A percentile compares a stretch with the other conserved stretches of the same genome.
These are phyloP conservation scores for Desoria tigrina DNA, from an alignment of 2,888 invertebrate species.

Conservation along the genomic window DNA sequence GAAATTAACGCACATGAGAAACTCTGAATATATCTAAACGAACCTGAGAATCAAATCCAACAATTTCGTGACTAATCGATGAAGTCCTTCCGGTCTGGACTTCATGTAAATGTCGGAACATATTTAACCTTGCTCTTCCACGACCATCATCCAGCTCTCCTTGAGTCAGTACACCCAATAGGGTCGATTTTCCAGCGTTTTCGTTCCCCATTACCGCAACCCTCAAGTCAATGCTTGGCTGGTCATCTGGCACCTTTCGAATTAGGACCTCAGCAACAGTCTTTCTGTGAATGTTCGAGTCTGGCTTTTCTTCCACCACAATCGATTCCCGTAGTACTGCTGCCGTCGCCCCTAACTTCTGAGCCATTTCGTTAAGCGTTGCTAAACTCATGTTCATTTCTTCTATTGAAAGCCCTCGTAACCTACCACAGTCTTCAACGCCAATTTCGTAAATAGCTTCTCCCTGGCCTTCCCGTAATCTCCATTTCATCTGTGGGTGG, in stretches of 20 bases:
- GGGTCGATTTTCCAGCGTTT: slow-evolving; percentile 95
- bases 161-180: slow-evolving; percentile 84
- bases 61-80: slow-evolving; percentile 92
- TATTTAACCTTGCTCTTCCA: slow-evolving; percentile 89
- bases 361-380: slow-evolving; percentile 80
- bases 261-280: slow-evolving; percentile 77
- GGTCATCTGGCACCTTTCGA: slow-evolving; percentile 80
- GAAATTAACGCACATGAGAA: not conserved
- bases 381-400: slow-evolving; percentile 85
- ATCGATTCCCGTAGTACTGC: slow-evolving; percentile 71
- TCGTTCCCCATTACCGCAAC: slow-evolving; percentile 93
- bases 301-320: slow-evolving; percentile 56
- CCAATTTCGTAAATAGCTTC: slow-evolving; percentile 98
- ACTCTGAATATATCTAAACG: slow-evolving; percentile 12
- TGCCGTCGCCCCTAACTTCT: slow-evolving; percentile 77
- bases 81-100: slow-evolving; percentile 91
- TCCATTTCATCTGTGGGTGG: slow-evolving; percentile 82
- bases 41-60: slow-evolving; percentile 85
- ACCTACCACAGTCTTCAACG: slow-evolving; percentile 82
- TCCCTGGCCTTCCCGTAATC: slow-evolving; percentile 91
- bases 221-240: slow-evolving; percentile 83
- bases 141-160: slow-evolving; percentile 94
- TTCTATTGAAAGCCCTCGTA: slow-evolving; percentile 77
- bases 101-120: slow-evolving; percentile 91
- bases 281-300: slow-evolving; percentile 32